phyloP scores from a whole-genome alignment of 2,797 vertebrate species.

The Silurus lanzhouensis region DNA sequence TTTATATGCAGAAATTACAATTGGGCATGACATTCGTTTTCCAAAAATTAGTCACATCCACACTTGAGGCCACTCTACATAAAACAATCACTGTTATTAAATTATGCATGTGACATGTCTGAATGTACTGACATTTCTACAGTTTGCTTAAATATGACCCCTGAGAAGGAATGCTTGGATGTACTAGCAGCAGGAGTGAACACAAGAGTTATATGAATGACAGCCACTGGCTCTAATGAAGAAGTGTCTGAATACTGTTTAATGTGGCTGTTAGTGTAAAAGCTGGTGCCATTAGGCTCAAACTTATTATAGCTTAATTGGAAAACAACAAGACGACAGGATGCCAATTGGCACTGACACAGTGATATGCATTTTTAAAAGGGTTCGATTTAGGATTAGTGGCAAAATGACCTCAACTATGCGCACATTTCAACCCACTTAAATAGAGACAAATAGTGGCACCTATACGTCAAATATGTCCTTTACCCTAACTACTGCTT shows the following conservation, averaged over 20 bases:
- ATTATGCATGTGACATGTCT: background rate
- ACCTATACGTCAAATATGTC: background rate
- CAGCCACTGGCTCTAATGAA: slow-evolving; percentile 18
- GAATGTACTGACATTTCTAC: background rate
- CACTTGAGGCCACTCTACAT: background rate
- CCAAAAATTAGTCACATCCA: background rate
- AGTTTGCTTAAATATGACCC: background rate
- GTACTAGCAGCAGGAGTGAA: slow-evolving; percentile 66
- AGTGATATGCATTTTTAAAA: background rate
- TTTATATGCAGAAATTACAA: background rate
- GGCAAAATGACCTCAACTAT: background rate
- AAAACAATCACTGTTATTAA: background rate
- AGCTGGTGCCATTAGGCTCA: slow-evolving; percentile 1
- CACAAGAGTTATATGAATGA: slow-evolving; percentile 7
- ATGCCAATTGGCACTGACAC: slow-evolving; percentile 13
- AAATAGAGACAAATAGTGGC: background rate
- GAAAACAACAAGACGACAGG: background rate
- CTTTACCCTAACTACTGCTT: background rate
- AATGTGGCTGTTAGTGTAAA: slow-evolving; percentile 9
- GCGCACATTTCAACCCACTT: background rate
- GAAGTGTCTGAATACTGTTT: background rate
- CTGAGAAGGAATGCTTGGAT: slow-evolving; percentile 50
- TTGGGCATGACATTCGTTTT: background rate
- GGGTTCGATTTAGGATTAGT: slow-evolving; percentile 2
- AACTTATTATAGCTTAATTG: background rate